phyloP scores from a whole-genome alignment of 2,797 vertebrate species.

The Rachycentron canadum region DNA sequence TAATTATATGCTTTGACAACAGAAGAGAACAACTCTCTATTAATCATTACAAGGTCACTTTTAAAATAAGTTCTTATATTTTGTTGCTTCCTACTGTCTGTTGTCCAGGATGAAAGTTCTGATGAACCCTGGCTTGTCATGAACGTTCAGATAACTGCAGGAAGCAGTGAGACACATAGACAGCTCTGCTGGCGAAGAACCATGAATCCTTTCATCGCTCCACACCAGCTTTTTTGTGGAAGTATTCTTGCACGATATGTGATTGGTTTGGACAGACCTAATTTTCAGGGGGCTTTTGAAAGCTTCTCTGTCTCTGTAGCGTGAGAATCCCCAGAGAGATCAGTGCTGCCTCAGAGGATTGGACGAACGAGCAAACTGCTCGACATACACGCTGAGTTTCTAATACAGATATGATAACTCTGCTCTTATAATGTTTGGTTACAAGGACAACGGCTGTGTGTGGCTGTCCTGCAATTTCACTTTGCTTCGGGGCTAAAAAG shows the following conservation, averaged over 20 bases:
- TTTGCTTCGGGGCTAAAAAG: slow-evolving; percentile 41
- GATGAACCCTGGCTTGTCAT: slow-evolving; percentile 15
- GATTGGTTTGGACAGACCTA: slow-evolving; percentile 59
- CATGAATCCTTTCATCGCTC: slow-evolving; percentile 25
- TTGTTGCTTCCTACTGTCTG: slow-evolving; percentile 3
- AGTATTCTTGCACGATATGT: background rate
- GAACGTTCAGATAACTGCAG: slow-evolving; percentile 15
- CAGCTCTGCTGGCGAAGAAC: background rate
- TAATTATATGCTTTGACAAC: background rate
- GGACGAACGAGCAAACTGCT: slow-evolving; percentile 46
- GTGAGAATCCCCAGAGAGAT: slow-evolving; percentile 45
- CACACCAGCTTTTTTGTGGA: slow-evolving; percentile 19
- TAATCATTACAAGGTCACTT: background rate
- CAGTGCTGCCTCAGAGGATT: slow-evolving; percentile 39
- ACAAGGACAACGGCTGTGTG: slow-evolving; percentile 40
- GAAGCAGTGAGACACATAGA: background rate
- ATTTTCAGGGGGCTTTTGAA: slow-evolving; percentile 64
- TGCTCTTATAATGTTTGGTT: slow-evolving; percentile 33
- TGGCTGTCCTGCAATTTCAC: slow-evolving; percentile 19
- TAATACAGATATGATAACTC: slow-evolving; percentile 30
- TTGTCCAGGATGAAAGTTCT: slow-evolving; percentile 25
- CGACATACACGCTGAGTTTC: slow-evolving; percentile 25
- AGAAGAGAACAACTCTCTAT: slow-evolving; percentile 1
- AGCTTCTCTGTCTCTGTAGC: slow-evolving; percentile 30
- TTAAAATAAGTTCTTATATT: background rate